Evolutionary conservation across 2,797 vertebrate species (phyloP), one percentile per base, ranked within the genome.

Genomic region (Scyliorhinus canicula): DNA sequence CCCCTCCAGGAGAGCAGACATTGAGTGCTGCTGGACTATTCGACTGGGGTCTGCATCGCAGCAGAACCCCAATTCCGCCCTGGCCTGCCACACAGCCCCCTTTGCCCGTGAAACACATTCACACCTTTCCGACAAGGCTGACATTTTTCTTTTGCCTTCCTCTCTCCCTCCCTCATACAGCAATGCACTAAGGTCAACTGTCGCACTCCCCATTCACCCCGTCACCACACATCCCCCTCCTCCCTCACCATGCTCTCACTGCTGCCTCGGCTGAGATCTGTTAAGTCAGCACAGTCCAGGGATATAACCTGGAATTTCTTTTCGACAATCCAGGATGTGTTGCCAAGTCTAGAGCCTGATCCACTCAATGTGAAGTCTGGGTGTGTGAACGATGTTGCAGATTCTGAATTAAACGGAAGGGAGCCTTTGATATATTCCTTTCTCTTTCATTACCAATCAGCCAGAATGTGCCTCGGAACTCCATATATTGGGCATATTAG

Each of bases 401-500:
- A 44, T 63, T 91, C 44, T 8, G n/a, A 65, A 65, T 91, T 63
- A 65, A 65, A 26, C n/a, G 40, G 57, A 24, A 65, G 60, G 57
- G n/a, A 63, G 88, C 14, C 88, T 91, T 91, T 91, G 88, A 91
- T 91, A 63, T 91, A 40, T 24, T 91, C 60, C 57, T 65, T 65
- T 91, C 57, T 57, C 88, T 40, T 65, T 65, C 60, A 91, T 21
- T 40, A 44, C 40, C 60, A 65, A 91, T 91, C 88, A 91, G 60
- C 7, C 88, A 40, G 88, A 65, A 91, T 91, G 60, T 40, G 88
- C n/a, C 57, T 91, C n/a, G n/a, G 88, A 63, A 91, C 88, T 91
- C 88, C 60, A 40, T 65, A 91, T 91, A 91, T 91, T 91, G 88
- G 57, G 88, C 88, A 65, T 91, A 91, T 91, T 91, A 91, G 60